These are phyloP conservation scores for Kryphioiulus occultus DNA, from an alignment of 2,888 invertebrate species.

Conservation along the genomic window DNA sequence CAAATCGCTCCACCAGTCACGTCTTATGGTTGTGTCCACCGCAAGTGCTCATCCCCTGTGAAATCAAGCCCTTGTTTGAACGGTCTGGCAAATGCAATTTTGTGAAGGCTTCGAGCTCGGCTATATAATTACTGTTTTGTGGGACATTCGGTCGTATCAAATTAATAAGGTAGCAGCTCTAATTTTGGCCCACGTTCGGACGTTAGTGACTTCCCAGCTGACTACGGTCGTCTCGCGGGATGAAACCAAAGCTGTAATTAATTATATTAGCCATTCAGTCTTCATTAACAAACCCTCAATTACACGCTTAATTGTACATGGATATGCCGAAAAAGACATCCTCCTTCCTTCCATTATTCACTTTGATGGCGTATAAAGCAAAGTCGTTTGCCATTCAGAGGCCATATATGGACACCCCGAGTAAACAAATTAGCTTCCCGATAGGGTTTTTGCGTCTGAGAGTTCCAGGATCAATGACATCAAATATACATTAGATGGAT, in stretches of 20 bases:
- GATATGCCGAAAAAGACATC: slow-evolving; percentile 24
- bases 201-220: slow-evolving; percentile 17
- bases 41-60: neutral
- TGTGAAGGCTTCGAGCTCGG: neutral
- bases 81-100: neutral
- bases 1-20: neutral
- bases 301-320: slow-evolving; percentile 12
- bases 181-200: neutral
- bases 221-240: slow-evolving; percentile 9
- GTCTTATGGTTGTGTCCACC: neutral
- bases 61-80: neutral
- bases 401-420: neutral
- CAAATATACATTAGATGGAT: neutral
- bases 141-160: neutral
- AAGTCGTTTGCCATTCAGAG: neutral
- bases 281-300: slow-evolving; percentile 35
- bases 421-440: slow-evolving; percentile 13
- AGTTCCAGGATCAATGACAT: neutral
- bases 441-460: neutral
- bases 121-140: slow-evolving; percentile 11
- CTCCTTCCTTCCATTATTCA: slow-evolving; percentile 22
- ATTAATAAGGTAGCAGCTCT: slow-evolving; percentile 9
- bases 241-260: slow-evolving; percentile 31
- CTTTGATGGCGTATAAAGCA: neutral
- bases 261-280: slow-evolving; percentile 20